These are phyloP conservation scores for Labia minor DNA, from an alignment of 2,888 invertebrate species.

Conservation along the genomic window DNA sequence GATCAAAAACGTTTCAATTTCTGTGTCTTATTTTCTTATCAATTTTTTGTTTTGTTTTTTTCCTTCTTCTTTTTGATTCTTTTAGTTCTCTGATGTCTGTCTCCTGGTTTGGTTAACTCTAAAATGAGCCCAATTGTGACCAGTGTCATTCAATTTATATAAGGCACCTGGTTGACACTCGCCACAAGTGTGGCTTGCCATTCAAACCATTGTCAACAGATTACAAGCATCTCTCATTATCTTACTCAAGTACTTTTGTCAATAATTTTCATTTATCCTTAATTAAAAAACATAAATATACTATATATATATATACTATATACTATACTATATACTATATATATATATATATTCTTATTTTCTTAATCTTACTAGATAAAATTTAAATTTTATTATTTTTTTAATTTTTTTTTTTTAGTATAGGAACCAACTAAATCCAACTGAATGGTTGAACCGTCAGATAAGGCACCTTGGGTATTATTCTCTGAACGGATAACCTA, in stretches of 20 bases:
- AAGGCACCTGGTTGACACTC: slow-evolving; percentile 13
- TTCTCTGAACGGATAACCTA: neutral
- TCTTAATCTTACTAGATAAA: neutral
- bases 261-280: neutral
- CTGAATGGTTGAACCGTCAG: slow-evolving; percentile 6
- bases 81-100: too few relatives aligned
- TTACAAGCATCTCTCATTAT: neutral
- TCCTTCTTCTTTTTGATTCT: too few relatives aligned
- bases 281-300: neutral
- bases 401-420: neutral
- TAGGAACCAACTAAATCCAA: neutral
- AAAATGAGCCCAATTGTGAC: neutral
- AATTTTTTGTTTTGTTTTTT: too few relatives aligned
- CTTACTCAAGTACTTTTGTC: neutral
- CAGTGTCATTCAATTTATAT: slow-evolving; percentile 7
- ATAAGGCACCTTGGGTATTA: slow-evolving; percentile 4
- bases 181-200: neutral
- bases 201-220: neutral
- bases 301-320: too few relatives aligned
- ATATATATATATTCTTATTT: neutral
- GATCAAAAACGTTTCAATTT: too few relatives aligned
- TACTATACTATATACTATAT: too few relatives aligned
- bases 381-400: neutral
- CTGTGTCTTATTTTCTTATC: too few relatives aligned
- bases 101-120: neutral